Percentiles rank a stretch among this genome's conserved stretches.
Evolutionary conservation across 2,797 vertebrate genomes (phyloP).

Genomic region (Corythornis leucogaster): DNA sequence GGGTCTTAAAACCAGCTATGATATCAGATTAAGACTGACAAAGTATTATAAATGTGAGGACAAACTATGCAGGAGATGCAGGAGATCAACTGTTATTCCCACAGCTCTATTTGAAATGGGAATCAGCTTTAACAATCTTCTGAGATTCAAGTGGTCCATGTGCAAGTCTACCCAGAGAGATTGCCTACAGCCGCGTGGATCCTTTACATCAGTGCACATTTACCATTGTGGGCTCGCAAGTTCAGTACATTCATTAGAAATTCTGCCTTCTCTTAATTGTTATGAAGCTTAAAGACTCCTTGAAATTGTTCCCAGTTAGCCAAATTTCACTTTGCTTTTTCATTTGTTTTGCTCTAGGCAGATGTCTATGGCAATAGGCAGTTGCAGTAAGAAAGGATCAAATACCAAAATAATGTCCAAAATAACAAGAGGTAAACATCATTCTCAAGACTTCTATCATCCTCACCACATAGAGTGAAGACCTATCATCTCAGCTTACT

Average conservation of each 20-base stretch:
- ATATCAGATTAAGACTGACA: background rate
- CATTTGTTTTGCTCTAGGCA: background rate
- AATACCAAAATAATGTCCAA: background rate
- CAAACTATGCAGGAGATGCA: background rate
- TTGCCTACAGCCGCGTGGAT: background rate
- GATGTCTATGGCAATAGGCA: background rate
- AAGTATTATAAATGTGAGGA: background rate
- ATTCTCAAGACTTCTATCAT: background rate
- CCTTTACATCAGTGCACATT: background rate
- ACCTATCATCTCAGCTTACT: background rate
- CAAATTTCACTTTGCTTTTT: background rate
- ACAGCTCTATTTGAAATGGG: background rate
- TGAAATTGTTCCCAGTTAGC: background rate
- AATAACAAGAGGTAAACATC: background rate
- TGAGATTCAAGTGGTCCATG: background rate
- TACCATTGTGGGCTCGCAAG: background rate
- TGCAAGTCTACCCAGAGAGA: background rate
- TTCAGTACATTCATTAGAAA: background rate
- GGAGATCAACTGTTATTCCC: background rate
- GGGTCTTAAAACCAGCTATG: background rate
- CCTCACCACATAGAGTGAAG: background rate
- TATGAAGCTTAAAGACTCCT: background rate
- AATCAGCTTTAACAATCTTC: background rate
- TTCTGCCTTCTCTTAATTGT: background rate
- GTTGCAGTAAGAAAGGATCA: background rate